Evolutionary conservation across 1,140 invertebrate genomes (phyloP).

Genomic region (Drosophila lowei): DNA sequence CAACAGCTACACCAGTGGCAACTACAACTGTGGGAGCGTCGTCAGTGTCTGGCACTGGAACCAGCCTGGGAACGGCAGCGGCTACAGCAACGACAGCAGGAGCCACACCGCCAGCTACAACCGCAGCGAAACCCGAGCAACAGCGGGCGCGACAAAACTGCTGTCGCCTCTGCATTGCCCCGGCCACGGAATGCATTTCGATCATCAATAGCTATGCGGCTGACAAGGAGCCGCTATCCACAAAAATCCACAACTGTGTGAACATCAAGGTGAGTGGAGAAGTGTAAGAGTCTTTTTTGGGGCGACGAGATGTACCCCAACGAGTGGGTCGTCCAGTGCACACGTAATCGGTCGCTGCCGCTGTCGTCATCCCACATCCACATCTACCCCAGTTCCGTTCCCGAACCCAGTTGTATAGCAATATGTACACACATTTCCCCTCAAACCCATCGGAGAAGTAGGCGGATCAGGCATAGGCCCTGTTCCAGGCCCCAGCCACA

Average conservation of each 20-base stretch:
- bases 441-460: conserved; percentile 5
- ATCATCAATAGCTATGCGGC: conserved; percentile 83
- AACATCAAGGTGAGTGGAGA: conserved; percentile 78
- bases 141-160: conserved; percentile 68
- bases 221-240: conserved; percentile 81
- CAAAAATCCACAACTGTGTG: conserved; percentile 82
- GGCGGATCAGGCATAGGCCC: too few species aligned
- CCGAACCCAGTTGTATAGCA: background rate
- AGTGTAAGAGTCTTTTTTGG: background rate
- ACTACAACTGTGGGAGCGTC: conserved; percentile 21
- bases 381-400: background rate
- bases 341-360: conserved; percentile 32
- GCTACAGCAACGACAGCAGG: conserved; percentile 16
- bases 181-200: conserved; percentile 81
- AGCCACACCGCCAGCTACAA: conserved; percentile 15
- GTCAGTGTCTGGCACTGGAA: conserved; percentile 12
- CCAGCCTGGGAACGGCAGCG: conserved; percentile 16
- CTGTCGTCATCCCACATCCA: conserved; percentile 37
- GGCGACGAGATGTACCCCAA: too few species aligned
- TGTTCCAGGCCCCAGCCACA: conserved; percentile 27
- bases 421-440: conserved; percentile 31
- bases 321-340: background rate
- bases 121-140: conserved; percentile 10
- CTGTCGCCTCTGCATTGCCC: conserved; percentile 82
- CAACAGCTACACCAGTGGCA: conserved; percentile 15